Evolutionary conservation across 2,888 invertebrate species (phyloP), one percentile per base, ranked within the genome.

Genomic region (Drosophila infuscata): DNA sequence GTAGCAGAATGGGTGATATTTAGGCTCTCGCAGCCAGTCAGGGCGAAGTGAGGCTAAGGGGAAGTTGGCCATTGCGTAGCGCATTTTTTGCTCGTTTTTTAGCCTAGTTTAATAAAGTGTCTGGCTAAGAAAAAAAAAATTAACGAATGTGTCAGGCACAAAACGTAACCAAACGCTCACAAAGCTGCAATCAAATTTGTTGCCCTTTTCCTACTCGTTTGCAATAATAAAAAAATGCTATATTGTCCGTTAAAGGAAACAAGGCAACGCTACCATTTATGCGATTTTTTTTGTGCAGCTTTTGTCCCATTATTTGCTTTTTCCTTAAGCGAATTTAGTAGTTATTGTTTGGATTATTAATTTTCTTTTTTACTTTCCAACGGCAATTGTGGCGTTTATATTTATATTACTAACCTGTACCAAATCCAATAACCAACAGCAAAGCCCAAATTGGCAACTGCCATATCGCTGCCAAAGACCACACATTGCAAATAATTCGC

Each of bases 161-260:
- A 64, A 61, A 70, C 62, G 51, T 35, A 15, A 65, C 35, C 8
- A 49, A 32, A 60, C 41, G 32, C 67, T 58, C 59, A 64, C 59
- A 46, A 33, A 46, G 53, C 53, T 35, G 25, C 3, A 63, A 72
- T 74, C 65, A 70, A 43, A 17, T 17, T 38, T 38, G 35, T 36
- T 35, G 57, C 53, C 66, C 30, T 59, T 35, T 36, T 32, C 8
- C 49, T 33, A 32, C 53, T 69, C 70, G 71, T 73, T 69, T 69
- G 83, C 75, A 74, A 83, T 86, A 81, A 83, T 83, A 88, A 88
- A 88, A 88, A 90, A 81, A 73, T 75, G 74, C 70, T 60, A 79
- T 83, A 82, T 89, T 83, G 81, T 68, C 56, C 54, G 59, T 68
- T 52, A 62, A 66, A 41, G n/a, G 20, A 62, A 53, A 52, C 49